These are phyloP conservation scores for Nerophis ophidion DNA, from an alignment of 2,113 vertebrate species.

Conservation along the genomic window DNA sequence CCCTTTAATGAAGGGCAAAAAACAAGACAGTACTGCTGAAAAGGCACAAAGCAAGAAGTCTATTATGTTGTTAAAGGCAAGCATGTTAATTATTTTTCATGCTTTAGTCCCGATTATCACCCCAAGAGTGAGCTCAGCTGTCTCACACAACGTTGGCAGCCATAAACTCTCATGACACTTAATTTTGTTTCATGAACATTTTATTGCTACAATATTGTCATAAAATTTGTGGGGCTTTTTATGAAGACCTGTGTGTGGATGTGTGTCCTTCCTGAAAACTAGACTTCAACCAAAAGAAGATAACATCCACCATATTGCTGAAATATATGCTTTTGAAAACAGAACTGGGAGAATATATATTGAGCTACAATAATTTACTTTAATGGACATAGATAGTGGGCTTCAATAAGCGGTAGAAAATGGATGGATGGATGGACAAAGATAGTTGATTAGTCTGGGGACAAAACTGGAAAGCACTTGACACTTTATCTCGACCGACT, in stretches of 20 bases:
- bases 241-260: conserved; percentile 8
- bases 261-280: conserved; percentile 9
- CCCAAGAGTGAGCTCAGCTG: conserved; percentile 19
- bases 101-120: conserved; percentile 4
- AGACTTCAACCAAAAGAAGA: conserved; percentile 22
- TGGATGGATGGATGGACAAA: too few species aligned
- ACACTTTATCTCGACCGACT: conserved; percentile 74
- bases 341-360: conserved; percentile 38
- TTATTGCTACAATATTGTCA: conserved; percentile 13
- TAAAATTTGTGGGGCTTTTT: conserved; percentile 15
- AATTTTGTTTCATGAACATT: conserved; percentile 19
- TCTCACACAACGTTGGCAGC: conserved; percentile 15
- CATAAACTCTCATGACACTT: conserved; percentile 20
- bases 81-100: neutral
- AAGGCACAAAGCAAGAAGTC: neutral
- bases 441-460: conserved; percentile 58
- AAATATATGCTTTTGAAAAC: conserved; percentile 36
- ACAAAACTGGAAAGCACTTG: conserved; percentile 71
- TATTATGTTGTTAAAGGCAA: conserved; percentile 5
- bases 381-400: conserved; percentile 54
- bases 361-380: conserved; percentile 47
- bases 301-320: conserved; percentile 25
- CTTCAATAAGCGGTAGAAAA: too few species aligned
- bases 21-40: neutral
- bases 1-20: too few species aligned